phyloP scores from a whole-genome alignment of 1,140 invertebrate species.

The Lepidurus apus region DNA sequence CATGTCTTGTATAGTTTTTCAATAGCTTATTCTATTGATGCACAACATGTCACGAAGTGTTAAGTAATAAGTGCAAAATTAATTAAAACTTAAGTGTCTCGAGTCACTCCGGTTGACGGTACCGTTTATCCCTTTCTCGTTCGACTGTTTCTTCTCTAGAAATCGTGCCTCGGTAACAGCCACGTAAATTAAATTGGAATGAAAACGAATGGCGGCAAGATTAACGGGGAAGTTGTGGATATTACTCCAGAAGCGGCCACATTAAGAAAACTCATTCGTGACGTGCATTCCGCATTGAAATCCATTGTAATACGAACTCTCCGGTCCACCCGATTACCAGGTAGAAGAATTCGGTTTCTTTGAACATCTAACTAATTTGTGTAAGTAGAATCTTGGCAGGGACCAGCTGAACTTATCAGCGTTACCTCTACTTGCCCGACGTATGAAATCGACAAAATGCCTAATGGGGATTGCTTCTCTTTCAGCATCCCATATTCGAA shows the following conservation, averaged over 20 bases:
- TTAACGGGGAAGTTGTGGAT: background rate
- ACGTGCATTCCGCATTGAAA: background rate
- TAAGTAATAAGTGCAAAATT: too few relatives aligned
- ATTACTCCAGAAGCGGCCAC: background rate
- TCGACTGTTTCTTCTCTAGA: too few relatives aligned
- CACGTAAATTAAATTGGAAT: background rate
- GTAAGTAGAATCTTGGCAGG: background rate
- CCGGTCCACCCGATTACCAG: background rate
- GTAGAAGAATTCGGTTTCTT: too few relatives aligned
- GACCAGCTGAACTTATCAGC: background rate
- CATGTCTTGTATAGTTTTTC: too few relatives aligned
- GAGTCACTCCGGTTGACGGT: too few relatives aligned
- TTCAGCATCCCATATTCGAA: slow-evolving; percentile 5
- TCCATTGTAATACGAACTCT: background rate
- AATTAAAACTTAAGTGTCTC: too few relatives aligned
- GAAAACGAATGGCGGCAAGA: background rate
- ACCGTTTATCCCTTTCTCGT: too few relatives aligned
- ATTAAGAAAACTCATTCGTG: background rate
- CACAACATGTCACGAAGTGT: too few relatives aligned
- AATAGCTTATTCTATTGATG: too few relatives aligned
- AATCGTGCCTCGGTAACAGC: too few relatives aligned
- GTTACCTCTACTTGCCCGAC: background rate
- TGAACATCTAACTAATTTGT: too few relatives aligned
- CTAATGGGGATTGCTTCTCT: background rate
- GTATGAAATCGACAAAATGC: background rate